A percentile compares a stretch with the other conserved stretches of the same genome.
Evolutionary conservation across 2,888 invertebrate species (phyloP).

Genomic region (Ornithoptera alexandrae): DNA sequence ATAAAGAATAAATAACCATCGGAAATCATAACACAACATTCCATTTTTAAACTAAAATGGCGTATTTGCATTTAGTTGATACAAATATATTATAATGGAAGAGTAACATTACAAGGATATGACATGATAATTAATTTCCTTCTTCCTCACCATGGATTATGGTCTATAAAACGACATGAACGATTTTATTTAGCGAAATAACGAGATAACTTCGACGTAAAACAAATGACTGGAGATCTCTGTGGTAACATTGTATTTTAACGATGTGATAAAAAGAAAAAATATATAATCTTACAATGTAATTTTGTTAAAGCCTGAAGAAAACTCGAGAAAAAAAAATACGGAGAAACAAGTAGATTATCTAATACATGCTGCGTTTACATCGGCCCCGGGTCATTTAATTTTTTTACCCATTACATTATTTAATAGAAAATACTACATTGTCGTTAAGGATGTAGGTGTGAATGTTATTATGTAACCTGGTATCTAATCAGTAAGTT

Average conservation of each 20-base stretch:
- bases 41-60: too few relatives aligned
- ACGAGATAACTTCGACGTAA: slow-evolving; percentile 32
- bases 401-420: too few relatives aligned
- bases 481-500: too few relatives aligned
- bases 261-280: slow-evolving; percentile 33
- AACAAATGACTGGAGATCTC: slow-evolving; percentile 35
- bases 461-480: too few relatives aligned
- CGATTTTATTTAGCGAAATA: slow-evolving; percentile 31
- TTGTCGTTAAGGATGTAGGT: too few relatives aligned
- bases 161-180: slow-evolving; percentile 29
- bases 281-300: slow-evolving; percentile 16
- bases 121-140: slow-evolving; percentile 15
- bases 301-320: slow-evolving; percentile 19
- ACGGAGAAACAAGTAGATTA: too few relatives aligned
- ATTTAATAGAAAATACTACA: too few relatives aligned
- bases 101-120: neutral
- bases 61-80: neutral
- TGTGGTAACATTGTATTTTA: slow-evolving; percentile 38
- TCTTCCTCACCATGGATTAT: slow-evolving; percentile 12
- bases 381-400: too few relatives aligned
- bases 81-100: neutral
- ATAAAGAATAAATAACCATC: too few relatives aligned
- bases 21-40: too few relatives aligned
- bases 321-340: neutral
- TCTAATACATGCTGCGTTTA: too few relatives aligned